These are phyloP conservation scores for Lasioglossum figueresi DNA, from an alignment of 2,888 invertebrate species.

Conservation along the genomic window DNA sequence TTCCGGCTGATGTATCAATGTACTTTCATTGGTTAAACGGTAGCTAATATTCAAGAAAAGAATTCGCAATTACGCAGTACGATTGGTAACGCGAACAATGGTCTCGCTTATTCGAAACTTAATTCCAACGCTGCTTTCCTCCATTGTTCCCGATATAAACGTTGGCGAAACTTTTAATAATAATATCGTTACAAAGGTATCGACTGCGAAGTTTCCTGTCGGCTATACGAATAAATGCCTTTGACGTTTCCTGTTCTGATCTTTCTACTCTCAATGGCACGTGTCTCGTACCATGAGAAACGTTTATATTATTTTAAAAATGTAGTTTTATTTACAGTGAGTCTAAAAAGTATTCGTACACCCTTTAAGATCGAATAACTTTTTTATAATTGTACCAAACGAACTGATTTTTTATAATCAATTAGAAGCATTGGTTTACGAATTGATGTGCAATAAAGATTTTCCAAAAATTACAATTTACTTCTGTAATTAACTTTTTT, in stretches of 20 bases:
- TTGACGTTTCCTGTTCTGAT: slow-evolving; percentile 1
- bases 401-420: too few species aligned
- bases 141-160: not conserved
- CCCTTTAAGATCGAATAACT: too few species aligned
- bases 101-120: slow-evolving; percentile 8
- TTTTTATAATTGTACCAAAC: too few species aligned
- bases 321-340: too few species aligned
- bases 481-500: too few species aligned
- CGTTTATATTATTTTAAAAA: not conserved
- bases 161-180: not conserved
- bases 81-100: not conserved
- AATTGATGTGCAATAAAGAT: too few species aligned
- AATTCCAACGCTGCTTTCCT: not conserved
- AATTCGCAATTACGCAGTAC: slow-evolving; percentile 4
- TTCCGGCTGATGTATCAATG: too few species aligned
- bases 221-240: slow-evolving; percentile 2
- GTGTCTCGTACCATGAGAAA: not conserved
- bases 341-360: too few species aligned
- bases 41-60: slow-evolving; percentile 2
- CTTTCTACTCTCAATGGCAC: not conserved
- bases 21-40: not conserved
- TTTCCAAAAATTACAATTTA: too few species aligned
- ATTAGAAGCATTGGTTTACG: too few species aligned
- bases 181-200: slow-evolving; percentile 19
- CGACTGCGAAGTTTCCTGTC: slow-evolving; percentile 1